These are phyloP conservation scores for Myotis lucifugus DNA, from an alignment of 2,113 vertebrate genomes.

Conservation along the genomic window DNA sequence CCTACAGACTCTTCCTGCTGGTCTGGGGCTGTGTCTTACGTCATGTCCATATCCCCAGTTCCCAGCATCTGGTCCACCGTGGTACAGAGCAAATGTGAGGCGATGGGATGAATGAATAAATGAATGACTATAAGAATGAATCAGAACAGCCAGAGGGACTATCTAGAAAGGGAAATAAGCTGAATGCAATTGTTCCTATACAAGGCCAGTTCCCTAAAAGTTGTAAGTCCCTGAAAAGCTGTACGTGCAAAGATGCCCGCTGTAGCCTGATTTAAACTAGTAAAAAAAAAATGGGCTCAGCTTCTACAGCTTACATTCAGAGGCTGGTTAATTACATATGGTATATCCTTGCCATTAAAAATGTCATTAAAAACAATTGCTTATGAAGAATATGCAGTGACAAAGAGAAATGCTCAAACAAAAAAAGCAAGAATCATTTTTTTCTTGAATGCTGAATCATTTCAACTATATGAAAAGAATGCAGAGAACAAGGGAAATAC, in stretches of 20 bases:
- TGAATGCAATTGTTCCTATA: background rate
- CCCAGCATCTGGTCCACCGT: slow-evolving; percentile 25
- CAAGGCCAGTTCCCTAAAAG: slow-evolving; percentile 37
- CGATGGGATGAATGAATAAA: slow-evolving; percentile 50
- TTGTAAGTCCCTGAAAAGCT: slow-evolving; percentile 29
- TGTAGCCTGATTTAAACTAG: background rate
- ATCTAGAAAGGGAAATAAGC: slow-evolving; percentile 52
- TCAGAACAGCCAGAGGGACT: slow-evolving; percentile 3
- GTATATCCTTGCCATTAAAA: slow-evolving; percentile 23
- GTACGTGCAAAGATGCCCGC: background rate
- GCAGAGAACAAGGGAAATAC: slow-evolving; percentile 21
- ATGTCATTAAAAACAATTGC: background rate
- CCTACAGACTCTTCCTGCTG: background rate
- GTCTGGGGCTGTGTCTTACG: background rate
- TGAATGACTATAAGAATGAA: slow-evolving; percentile 30
- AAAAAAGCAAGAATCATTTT: background rate
- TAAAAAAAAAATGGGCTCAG: background rate
- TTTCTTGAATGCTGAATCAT: slow-evolving; percentile 10
- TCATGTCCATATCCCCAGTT: background rate
- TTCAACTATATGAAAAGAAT: slow-evolving; percentile 46
- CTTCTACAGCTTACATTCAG: background rate
- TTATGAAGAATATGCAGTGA: slow-evolving; percentile 51
- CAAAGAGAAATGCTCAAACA: slow-evolving; percentile 12
- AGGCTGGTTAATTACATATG: slow-evolving; percentile 5
- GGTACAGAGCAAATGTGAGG: slow-evolving; percentile 3